Evolutionary conservation across 2,888 invertebrate species (phyloP), one percentile per base, ranked within the genome.

Genomic region (Bombylius discolor): DNA sequence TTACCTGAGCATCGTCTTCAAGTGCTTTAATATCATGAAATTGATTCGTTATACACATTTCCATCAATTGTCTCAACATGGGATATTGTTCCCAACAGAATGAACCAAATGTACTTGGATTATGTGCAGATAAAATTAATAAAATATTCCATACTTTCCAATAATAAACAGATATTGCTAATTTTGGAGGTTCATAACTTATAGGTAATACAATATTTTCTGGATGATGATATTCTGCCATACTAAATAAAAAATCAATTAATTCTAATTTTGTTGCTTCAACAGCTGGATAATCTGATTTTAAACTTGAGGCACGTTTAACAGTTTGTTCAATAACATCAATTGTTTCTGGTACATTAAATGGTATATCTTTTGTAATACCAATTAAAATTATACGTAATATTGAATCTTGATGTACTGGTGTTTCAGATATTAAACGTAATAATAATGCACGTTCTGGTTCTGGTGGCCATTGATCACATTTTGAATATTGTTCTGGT

Each of bases 71-170:
- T 60, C 89, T 80, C 61, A 97, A 79, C 51, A 89, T 95, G 23
- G 96, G 93, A 76, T 95, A 97, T 63, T 86, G 84, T 64, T 85
- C 83, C 85, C 95, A 95, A 44, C 89, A 91, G 55, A 87, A 78
- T 62, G 83, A 83, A 12, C 96, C 96, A 75, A 95, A 89, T 13
- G 84, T 82, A 1, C 81, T 76, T 0, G 97, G 94, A 80, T 96
- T 97, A 74, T 95, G 95, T 0, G 96, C 93, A 14, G 90, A 86
- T 61, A 97, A 76, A 74, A 95, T 87, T 47, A 93, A 75, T 63
- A 97, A 77, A 67, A 92, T 84, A 46, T 83, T 77, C 95, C 96
- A 96, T 31, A 88, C 87, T 74, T 94, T 94, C 97, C 97, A 97
- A 74, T 95, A 97, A 56, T 89, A 77, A 58, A 85, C 85, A n/a